A percentile compares a stretch with the other conserved stretches of the same genome.
phyloP scores from a whole-genome alignment of 2,113 vertebrate genomes.

The Gallinago paraguaiae region DNA sequence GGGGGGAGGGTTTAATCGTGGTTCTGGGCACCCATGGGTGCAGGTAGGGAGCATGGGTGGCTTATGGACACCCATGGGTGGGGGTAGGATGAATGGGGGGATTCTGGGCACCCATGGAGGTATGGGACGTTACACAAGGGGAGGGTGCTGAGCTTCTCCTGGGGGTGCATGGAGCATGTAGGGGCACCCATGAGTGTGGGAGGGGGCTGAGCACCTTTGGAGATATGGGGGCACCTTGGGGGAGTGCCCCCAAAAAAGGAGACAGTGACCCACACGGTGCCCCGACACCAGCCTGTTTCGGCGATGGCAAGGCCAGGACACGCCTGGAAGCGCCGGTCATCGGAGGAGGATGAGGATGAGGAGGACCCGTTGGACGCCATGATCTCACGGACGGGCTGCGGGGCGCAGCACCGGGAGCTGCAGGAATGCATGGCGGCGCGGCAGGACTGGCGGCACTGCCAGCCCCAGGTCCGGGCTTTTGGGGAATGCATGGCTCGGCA shows the following conservation, averaged over 20 bases:
- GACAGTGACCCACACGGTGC: not conserved
- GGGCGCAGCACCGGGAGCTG: constrained; percentile 82
- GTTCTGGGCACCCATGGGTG: too few relatives aligned
- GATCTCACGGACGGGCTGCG: constrained; percentile 86
- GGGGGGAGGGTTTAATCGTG: too few relatives aligned
- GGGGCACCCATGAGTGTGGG: not conserved
- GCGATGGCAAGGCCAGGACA: constrained; percentile 82
- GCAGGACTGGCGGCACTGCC: constrained; percentile 91
- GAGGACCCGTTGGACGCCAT: constrained; percentile 87
- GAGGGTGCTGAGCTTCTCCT: not conserved
- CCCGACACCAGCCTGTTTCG: fast-evolving
- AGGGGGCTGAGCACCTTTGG: not conserved
- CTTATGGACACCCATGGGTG: not conserved
- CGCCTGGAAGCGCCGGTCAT: constrained; percentile 39
- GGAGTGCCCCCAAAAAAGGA: fast-evolving
- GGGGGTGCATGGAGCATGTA: fast-evolving
- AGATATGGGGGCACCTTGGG: too few relatives aligned
- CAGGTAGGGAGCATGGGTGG: too few relatives aligned
- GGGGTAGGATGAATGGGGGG: too few relatives aligned
- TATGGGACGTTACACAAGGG: too few relatives aligned
- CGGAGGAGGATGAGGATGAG: constrained; percentile 62
- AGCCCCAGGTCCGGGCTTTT: constrained; percentile 83
- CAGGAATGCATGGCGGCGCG: constrained; percentile 92
- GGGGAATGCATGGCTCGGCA: constrained; percentile 86
- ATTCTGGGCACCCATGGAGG: not conserved